Evolutionary conservation across 2,888 invertebrate genomes (phyloP).

Genomic region (Napeogenes sylphis): DNA sequence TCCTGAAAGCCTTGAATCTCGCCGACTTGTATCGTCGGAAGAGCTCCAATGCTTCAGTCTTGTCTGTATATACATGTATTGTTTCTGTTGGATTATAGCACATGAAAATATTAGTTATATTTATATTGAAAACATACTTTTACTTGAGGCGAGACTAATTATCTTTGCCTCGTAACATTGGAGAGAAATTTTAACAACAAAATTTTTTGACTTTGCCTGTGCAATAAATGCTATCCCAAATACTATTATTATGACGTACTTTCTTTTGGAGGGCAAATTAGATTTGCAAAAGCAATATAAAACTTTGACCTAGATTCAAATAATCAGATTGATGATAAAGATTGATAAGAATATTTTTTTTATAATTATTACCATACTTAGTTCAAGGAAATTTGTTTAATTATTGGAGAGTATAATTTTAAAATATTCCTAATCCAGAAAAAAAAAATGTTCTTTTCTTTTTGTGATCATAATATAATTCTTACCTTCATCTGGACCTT

Average conservation of each 20-base stretch:
- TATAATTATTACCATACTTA: not conserved
- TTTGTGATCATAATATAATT: not conserved
- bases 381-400: not conserved
- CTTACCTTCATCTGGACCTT: slow-evolving; percentile 72
- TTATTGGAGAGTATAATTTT: not conserved
- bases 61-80: slow-evolving; percentile 83
- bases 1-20: slow-evolving; percentile 87
- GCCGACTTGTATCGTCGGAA: slow-evolving; percentile 87
- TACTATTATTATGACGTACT: not conserved
- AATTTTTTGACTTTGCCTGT: not conserved
- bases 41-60: slow-evolving; percentile 83
- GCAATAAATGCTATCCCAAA: slow-evolving; percentile 3
- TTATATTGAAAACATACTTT: not conserved
- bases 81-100: slow-evolving; percentile 49
- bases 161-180: too few species aligned
- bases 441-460: not conserved
- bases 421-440: not conserved
- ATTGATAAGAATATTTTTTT: slow-evolving; percentile 25
- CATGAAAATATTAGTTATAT: not conserved
- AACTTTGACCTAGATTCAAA: slow-evolving; percentile 31
- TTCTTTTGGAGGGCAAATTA: too few species aligned
- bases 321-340: slow-evolving; percentile 9
- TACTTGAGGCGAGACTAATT: too few species aligned
- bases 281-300: not conserved
- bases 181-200: slow-evolving; percentile 11